A percentile compares a stretch with the other conserved stretches of the same genome.
phyloP scores from a whole-genome alignment of 2,888 invertebrate genomes.

The Tipula vernalis region DNA sequence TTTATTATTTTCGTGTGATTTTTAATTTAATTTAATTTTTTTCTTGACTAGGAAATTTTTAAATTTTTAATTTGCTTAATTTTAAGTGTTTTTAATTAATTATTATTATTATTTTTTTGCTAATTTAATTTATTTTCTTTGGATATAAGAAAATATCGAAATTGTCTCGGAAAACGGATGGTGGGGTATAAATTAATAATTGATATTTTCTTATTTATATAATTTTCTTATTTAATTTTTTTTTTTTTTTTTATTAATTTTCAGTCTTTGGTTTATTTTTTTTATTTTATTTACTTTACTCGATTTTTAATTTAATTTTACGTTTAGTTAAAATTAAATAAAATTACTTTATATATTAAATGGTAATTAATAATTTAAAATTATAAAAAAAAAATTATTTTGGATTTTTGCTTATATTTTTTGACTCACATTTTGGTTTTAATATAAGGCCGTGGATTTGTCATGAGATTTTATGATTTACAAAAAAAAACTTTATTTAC shows the following conservation, averaged over 20 bases:
- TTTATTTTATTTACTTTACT: background rate
- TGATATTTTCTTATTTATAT: background rate
- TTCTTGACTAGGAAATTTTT: background rate
- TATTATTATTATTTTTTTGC: background rate
- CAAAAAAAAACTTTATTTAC: background rate
- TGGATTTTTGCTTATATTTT: constrained; percentile 7
- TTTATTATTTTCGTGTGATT: background rate
- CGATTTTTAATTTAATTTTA: background rate
- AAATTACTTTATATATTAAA: background rate
- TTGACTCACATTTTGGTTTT: constrained; percentile 12
- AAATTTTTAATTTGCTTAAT: background rate
- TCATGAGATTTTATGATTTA: background rate
- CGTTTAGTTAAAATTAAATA: background rate
- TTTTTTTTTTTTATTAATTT: background rate
- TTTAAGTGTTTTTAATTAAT: background rate
- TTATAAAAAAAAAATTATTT: background rate
- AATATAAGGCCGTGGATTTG: background rate
- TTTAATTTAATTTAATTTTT: background rate
- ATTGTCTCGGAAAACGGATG: background rate
- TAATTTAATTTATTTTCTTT: background rate
- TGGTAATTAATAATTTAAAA: constrained; percentile 6
- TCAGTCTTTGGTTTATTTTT: constrained; percentile 7
- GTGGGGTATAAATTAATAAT: background rate
- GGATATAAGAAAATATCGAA: constrained; percentile 6
- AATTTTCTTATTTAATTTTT: background rate